These are phyloP conservation scores for Anguilla megastoma DNA, from an alignment of 2,797 vertebrate species.

Conservation along the genomic window DNA sequence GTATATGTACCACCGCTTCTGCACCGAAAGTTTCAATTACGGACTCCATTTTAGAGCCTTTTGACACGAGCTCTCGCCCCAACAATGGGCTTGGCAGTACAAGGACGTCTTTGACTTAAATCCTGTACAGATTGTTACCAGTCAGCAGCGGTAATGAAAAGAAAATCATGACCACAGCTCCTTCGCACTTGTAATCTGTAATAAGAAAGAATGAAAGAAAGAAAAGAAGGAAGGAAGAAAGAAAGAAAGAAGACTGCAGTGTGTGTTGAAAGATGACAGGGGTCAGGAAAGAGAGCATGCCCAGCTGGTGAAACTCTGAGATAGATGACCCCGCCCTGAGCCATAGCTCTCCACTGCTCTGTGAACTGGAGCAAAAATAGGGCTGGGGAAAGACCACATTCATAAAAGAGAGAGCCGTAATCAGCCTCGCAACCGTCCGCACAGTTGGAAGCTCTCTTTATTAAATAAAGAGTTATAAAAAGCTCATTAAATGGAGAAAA, in stretches of 20 bases:
- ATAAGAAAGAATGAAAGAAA: neutral
- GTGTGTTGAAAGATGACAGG: constrained; percentile 8
- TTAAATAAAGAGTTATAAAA: neutral
- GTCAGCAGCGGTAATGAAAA: neutral
- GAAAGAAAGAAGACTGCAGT: constrained; percentile 15
- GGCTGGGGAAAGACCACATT: neutral
- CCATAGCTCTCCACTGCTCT: neutral
- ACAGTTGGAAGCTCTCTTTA: constrained; percentile 6
- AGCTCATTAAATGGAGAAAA: neutral
- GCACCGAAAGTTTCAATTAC: neutral
- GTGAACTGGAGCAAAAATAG: neutral
- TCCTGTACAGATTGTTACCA: neutral
- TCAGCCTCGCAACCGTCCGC: constrained; percentile 16
- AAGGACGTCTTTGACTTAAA: neutral
- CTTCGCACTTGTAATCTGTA: neutral
- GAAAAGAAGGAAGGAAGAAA: neutral
- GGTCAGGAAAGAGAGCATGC: constrained; percentile 22
- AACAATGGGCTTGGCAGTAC: neutral
- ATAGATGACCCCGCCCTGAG: constrained; percentile 25
- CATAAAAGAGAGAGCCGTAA: constrained; percentile 24
- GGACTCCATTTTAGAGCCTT: neutral
- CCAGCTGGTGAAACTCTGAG: constrained; percentile 17
- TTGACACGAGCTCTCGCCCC: neutral
- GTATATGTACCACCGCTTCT: neutral
- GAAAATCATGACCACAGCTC: neutral